phyloP scores from a whole-genome alignment of 2,888 invertebrate species.

The Tetragonisca angustula region DNA sequence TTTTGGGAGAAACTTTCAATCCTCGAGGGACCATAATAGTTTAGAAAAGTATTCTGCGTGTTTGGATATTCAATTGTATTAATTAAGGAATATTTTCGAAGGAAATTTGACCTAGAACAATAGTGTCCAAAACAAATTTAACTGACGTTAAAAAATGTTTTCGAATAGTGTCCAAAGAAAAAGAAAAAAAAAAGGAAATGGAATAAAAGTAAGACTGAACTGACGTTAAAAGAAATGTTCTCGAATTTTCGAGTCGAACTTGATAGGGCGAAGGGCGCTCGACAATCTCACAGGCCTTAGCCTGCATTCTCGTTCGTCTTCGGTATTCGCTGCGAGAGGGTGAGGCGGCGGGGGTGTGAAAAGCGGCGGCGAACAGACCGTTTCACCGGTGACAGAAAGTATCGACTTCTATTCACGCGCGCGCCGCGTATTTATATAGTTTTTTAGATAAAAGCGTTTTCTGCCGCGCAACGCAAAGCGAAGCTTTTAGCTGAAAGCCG shows the following conservation, averaged over 20 bases:
- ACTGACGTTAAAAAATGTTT: neutral
- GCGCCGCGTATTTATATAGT: constrained; percentile 24
- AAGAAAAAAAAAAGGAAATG: neutral
- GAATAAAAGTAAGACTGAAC: neutral
- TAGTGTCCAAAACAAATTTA: too few species aligned
- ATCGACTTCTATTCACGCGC: constrained; percentile 41
- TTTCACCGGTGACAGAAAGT: constrained; percentile 33
- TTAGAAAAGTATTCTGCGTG: too few species aligned
- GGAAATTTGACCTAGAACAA: too few species aligned
- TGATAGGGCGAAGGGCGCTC: neutral
- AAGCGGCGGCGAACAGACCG: constrained; percentile 25
- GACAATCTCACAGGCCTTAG: neutral
- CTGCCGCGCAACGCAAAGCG: constrained; percentile 22
- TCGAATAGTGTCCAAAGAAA: neutral
- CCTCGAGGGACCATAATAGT: too few species aligned
- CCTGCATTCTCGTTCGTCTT: constrained; percentile 24
- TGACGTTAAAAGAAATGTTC: neutral
- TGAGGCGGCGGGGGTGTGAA: neutral
- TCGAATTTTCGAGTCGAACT: neutral
- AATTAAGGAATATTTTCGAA: too few species aligned
- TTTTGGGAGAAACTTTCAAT: too few species aligned
- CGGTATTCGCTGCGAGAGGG: neutral
- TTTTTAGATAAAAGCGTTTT: constrained; percentile 46
- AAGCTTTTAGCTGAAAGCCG: constrained; percentile 42
- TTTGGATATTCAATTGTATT: too few species aligned